A percentile compares a stretch with the other conserved stretches of the same genome.
These are phyloP conservation scores for Pedionomus torquatus DNA, from an alignment of 2,113 vertebrate species.

Conservation along the genomic window DNA sequence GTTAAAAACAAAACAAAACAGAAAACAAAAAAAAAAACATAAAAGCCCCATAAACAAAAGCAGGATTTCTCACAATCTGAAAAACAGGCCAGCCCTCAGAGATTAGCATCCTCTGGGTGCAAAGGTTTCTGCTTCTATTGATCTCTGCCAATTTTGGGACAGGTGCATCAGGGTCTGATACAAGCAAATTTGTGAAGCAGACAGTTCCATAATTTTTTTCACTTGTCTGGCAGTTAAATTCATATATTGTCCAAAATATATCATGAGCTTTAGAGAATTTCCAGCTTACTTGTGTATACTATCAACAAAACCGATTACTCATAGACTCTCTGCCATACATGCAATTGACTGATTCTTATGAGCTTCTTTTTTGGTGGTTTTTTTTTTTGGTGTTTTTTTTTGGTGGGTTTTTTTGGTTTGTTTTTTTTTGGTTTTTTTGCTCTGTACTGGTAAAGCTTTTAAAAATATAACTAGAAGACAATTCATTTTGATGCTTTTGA, in stretches of 20 bases:
- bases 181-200: constrained; percentile 29
- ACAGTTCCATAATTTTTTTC: constrained; percentile 9
- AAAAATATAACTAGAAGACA: neutral
- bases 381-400: no score
- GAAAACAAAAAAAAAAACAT: neutral
- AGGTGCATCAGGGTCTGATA: neutral
- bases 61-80: neutral
- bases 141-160: neutral
- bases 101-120: neutral
- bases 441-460: neutral
- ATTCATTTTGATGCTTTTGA: neutral
- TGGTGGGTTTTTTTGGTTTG: neutral
- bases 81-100: neutral
- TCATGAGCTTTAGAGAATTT: constrained; percentile 32
- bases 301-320: neutral
- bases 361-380: neutral
- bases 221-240: constrained; percentile 7
- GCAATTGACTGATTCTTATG: neutral
- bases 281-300: neutral
- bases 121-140: neutral
- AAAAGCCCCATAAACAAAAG: neutral
- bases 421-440: neutral
- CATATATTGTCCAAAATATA: constrained; percentile 10
- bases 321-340: neutral
- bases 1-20: neutral